These are phyloP conservation scores for Silurus aristotelis DNA, from an alignment of 2,797 vertebrate species.

Conservation along the genomic window DNA sequence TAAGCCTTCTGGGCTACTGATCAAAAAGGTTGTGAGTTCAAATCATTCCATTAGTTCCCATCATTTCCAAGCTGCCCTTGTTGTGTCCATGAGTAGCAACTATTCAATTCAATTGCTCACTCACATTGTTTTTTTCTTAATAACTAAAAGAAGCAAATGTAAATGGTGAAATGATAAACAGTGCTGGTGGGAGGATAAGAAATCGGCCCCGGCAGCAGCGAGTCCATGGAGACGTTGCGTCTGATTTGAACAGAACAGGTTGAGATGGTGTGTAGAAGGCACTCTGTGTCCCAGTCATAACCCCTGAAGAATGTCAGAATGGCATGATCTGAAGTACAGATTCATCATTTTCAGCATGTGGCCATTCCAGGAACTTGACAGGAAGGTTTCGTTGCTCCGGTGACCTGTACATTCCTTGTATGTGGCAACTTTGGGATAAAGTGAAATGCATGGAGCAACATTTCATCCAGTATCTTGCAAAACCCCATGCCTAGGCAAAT, in stretches of 20 bases:
- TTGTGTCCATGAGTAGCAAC: neutral
- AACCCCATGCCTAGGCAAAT: neutral
- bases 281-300: neutral
- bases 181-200: neutral
- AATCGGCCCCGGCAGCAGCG: neutral
- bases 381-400: neutral
- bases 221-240: neutral
- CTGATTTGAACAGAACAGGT: neutral
- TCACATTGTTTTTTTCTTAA: neutral
- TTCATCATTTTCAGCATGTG: slow-evolving; percentile 7
- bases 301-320: neutral
- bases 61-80: neutral
- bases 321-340: neutral
- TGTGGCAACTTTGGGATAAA: neutral
- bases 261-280: neutral
- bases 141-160: neutral
- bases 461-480: neutral
- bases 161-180: neutral
- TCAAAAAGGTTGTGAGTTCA: neutral
- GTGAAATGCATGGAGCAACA: neutral
- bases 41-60: neutral
- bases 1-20: neutral
- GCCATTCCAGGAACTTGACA: neutral
- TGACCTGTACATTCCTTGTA: neutral
- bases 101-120: neutral